Evolutionary conservation across 2,797 vertebrate genomes (phyloP).

Genomic region (Ctenopoma kingsleyae): DNA sequence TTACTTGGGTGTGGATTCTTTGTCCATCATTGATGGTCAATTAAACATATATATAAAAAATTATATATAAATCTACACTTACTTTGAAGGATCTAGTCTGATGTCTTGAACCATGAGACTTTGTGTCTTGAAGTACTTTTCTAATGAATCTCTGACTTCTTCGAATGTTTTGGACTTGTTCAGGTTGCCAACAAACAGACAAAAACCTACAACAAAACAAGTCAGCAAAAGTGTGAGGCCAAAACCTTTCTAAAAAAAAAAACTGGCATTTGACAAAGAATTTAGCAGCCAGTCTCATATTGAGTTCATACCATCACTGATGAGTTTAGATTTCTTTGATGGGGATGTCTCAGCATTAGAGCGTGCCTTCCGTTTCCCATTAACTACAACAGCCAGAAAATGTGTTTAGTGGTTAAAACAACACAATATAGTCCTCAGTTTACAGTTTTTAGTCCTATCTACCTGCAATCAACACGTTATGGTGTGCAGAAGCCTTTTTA

Average conservation of each 20-base stretch:
- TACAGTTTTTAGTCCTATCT: not conserved
- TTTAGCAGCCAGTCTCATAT: not conserved
- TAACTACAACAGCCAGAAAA: slow-evolving; percentile 32
- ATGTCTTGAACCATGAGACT: slow-evolving; percentile 88
- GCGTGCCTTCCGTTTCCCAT: slow-evolving; percentile 53
- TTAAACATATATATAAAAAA: not conserved
- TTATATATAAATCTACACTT: slow-evolving; percentile 52
- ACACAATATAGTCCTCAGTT: not conserved
- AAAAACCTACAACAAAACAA: slow-evolving; percentile 74
- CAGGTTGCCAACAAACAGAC: slow-evolving; percentile 90
- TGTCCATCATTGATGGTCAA: not conserved
- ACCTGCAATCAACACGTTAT: not conserved
- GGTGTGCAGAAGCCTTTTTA: not conserved
- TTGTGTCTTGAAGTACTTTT: slow-evolving; percentile 88
- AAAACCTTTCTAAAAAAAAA: not conserved
- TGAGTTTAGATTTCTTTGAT: slow-evolving; percentile 65
- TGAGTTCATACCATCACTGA: slow-evolving; percentile 62
- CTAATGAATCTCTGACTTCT: slow-evolving; percentile 87
- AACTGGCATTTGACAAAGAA: not conserved
- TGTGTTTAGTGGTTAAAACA: not conserved
- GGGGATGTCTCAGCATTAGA: slow-evolving; percentile 7
- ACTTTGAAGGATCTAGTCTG: slow-evolving; percentile 88
- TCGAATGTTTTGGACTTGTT: slow-evolving; percentile 83
- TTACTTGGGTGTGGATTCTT: no score
- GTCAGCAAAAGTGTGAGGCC: not conserved